Base-by-base conservation (phyloP, 2,888 invertebrate genomes). In the Pinctada fucata region DNA sequence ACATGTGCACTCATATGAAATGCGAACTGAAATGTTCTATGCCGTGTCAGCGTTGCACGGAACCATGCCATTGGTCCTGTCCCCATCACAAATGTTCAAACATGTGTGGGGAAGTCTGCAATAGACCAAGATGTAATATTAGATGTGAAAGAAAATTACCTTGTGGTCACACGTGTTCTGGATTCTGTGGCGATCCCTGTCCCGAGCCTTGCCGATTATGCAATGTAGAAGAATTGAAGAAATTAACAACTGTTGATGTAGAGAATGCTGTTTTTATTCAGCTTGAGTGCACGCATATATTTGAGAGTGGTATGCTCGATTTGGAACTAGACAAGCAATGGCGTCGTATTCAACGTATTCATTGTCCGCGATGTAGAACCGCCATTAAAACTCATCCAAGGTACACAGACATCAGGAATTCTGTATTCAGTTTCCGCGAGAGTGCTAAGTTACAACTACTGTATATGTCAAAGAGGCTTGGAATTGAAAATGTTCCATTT, bases 181-280 rank as follows among this genome's bases (percentile, higher is more conserved):
- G 95, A n/a, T 94, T 95, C 73, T 96, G 96, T 92, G 95, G 95
- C 13, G 95, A 96, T 90, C 95, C 93, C 10, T 96, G 95, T 90
- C 95, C 95, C 45, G 91, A 91, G 65, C 86, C 94, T 74, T 96
- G 96, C 92, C 51, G 51, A 5, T 13, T 48, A 2, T 79, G 79
- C 47, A 16, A 79, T 16, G 16, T 51, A 31, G 16, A n/a, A 2
- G 64, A 48, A 5, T 67, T 72, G 2, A n/a, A 16, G 48, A 16
- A 4, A 50, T 16, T 66, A 50, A 65, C 74, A 10, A 66, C 8
- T 16, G n/a, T 72, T n/a, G 45, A 68, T 58, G 64, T n/a, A 16
- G 10, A 63, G 31, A 31, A 8, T 5, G 31, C n/a, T 13, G 47
- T 64, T 50, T 31, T 72, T 63, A 75, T 79, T 8, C 47, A 71